Evolutionary conservation across 2,113 vertebrate species (phyloP).

Genomic region (Erpornis zantholeuca): DNA sequence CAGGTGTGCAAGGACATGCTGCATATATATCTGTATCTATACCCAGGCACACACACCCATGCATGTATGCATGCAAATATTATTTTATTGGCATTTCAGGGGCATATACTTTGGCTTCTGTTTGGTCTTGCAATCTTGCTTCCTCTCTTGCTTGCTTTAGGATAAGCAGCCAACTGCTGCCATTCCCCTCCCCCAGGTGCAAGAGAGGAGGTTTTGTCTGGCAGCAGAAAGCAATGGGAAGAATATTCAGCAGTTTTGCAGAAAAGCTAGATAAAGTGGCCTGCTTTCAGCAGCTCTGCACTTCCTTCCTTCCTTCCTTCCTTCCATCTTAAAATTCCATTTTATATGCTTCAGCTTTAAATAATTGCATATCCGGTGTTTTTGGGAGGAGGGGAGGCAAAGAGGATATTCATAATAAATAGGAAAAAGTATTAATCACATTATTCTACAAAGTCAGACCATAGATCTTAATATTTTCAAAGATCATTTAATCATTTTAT

Average conservation of each 20-base stretch:
- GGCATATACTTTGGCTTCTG: not conserved
- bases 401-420: not conserved
- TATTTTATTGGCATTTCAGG: not conserved
- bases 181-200: not conserved
- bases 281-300: not conserved
- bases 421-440: not conserved
- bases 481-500: constrained; percentile 18
- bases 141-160: not conserved
- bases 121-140: not conserved
- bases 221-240: not conserved
- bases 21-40: not conserved
- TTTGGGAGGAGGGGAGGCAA: not conserved
- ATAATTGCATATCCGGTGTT: not conserved
- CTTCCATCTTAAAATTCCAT: not conserved
- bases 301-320: too few species aligned
- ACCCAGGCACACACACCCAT: not conserved
- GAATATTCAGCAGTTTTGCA: not conserved
- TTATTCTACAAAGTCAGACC: not conserved
- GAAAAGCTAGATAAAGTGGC: not conserved
- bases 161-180: not conserved
- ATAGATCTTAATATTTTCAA: not conserved
- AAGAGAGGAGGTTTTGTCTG: not conserved
- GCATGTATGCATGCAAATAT: not conserved
- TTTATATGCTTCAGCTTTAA: not conserved
- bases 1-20: not conserved